Evolutionary conservation across 2,113 vertebrate genomes (phyloP).

Genomic region (Oreotrochilus melanogaster): DNA sequence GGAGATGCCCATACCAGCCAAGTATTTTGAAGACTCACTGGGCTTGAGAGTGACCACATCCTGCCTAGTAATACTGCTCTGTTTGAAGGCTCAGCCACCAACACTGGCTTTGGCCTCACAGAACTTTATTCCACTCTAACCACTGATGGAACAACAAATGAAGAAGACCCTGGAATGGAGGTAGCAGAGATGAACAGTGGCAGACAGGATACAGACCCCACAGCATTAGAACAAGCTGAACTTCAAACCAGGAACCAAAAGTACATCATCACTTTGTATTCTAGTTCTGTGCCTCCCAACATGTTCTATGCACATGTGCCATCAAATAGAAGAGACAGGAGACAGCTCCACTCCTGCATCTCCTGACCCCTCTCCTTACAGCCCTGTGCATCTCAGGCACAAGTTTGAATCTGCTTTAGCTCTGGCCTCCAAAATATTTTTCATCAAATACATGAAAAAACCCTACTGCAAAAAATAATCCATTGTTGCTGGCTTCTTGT

Average conservation of each 20-base stretch:
- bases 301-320: not conserved
- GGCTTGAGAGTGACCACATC: not conserved
- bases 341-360: not conserved
- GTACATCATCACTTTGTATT: not conserved
- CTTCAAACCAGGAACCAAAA: not conserved
- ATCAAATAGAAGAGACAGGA: not conserved
- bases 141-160: not conserved
- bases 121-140: not conserved
- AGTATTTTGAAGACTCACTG: constrained; percentile 1
- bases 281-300: not conserved
- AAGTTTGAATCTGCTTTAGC: not conserved
- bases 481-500: not conserved
- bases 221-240: not conserved
- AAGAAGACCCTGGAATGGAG: not conserved
- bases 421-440: not conserved
- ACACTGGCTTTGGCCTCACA: not conserved
- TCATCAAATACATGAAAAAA: not conserved
- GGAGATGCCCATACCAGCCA: not conserved
- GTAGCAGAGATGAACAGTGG: not conserved
- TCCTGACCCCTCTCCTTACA: not conserved
- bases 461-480: not conserved
- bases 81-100: not conserved
- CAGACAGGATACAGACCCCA: not conserved
- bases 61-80: not conserved
- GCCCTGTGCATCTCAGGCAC: not conserved